Percentiles rank a stretch among this genome's conserved stretches.
Conservation (phyloP, 2,888 invertebrate genomes). For the Leptinotarsa juncta region DNA sequence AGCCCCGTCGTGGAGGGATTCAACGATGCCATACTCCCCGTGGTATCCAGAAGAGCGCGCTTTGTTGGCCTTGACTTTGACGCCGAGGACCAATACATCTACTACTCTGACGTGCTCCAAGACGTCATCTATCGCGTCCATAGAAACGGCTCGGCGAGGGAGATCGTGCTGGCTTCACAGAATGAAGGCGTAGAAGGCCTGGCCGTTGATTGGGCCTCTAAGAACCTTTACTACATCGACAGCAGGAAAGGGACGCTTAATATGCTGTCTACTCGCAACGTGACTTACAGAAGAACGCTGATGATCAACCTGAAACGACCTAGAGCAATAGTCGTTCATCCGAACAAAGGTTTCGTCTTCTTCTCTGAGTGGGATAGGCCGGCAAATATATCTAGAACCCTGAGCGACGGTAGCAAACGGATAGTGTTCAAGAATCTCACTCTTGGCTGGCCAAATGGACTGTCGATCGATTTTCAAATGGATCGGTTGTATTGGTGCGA, state of each 20-base stretch:
- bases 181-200: constrained; percentile 97
- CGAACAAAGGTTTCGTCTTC: constrained; percentile 93
- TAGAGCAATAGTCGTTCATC: constrained; percentile 96
- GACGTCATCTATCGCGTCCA: constrained; percentile 91
- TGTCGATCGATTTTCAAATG: constrained; percentile 90
- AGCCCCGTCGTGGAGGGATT: constrained; percentile 91
- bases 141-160: constrained; percentile 81
- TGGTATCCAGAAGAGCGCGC: constrained; percentile 89
- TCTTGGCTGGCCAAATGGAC: constrained; percentile 96
- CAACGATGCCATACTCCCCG: constrained; percentile 94
- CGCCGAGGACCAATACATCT: constrained; percentile 89
- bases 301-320: constrained; percentile 91
- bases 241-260: constrained; percentile 94
- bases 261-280: constrained; percentile 88
- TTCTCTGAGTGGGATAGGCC: constrained; percentile 97
- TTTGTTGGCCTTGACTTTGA: constrained; percentile 97
- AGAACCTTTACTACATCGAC: constrained; percentile 95
- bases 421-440: constrained; percentile 91
- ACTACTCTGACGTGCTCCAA: constrained; percentile 96
- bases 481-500: constrained; percentile 98
- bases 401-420: constrained; percentile 88
- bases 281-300: constrained; percentile 85
- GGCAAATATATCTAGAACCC: constrained; percentile 94
- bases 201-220: constrained; percentile 95
- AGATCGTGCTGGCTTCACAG: constrained; percentile 93